Percentiles rank a stretch among this genome's conserved stretches.
phyloP scores from a whole-genome alignment of 1,140 invertebrate genomes.

The Solenopsis fugax region DNA sequence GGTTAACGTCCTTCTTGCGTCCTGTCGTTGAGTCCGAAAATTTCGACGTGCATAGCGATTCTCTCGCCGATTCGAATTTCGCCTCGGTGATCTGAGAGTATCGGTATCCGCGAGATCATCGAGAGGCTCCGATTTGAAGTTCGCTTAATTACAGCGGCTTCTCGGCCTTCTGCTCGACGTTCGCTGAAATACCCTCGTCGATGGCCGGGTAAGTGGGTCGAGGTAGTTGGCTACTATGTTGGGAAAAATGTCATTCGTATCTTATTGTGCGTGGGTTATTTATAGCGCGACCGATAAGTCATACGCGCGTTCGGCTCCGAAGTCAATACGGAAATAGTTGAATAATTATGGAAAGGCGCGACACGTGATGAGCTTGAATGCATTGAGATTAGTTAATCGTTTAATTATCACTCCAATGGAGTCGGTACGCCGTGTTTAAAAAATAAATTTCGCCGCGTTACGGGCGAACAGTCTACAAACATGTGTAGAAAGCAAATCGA shows the following conservation, averaged over 20 bases:
- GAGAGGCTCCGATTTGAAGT: conserved; percentile 1
- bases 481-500: background rate
- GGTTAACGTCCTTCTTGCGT: conserved; percentile 33
- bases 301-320: background rate
- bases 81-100: background rate
- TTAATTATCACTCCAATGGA: conserved; percentile 9
- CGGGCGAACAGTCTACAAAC: background rate
- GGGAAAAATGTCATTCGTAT: conserved; percentile 50
- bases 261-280: conserved; percentile 46
- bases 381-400: conserved; percentile 41
- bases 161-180: background rate
- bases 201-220: conserved; percentile 45
- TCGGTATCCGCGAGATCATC: background rate
- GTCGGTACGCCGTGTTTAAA: background rate
- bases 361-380: background rate
- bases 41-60: background rate
- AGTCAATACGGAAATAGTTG: conserved; percentile 28
- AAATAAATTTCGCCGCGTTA: background rate
- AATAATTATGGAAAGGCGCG: conserved; percentile 1
- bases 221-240: conserved; percentile 44
- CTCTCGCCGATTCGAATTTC: background rate
- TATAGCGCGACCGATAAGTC: conserved; percentile 47
- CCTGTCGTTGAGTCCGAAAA: conserved; percentile 19
- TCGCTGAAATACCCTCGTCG: conserved; percentile 8
- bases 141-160: conserved; percentile 4